Evolutionary conservation across 1,140 invertebrate genomes (phyloP).

Genomic region (Tribolium castaneum): DNA sequence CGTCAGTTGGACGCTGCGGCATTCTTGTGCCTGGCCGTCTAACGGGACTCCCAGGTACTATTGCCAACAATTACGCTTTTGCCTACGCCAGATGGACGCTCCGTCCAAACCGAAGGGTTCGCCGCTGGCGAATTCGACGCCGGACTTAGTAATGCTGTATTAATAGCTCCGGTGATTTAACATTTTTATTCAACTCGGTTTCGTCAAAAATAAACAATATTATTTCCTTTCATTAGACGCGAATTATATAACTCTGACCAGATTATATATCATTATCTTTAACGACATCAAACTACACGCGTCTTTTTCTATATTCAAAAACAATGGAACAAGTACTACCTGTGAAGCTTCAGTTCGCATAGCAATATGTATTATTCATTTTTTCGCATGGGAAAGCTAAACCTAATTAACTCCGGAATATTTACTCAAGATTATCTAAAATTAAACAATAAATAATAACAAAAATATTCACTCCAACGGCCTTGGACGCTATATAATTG

Average conservation of each 20-base stretch:
- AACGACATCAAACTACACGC: conserved; percentile 14
- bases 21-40: neutral
- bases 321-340: neutral
- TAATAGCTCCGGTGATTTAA: conserved; percentile 33
- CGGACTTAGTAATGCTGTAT: conserved; percentile 8
- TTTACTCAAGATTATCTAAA: conserved; percentile 26
- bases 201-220: conserved; percentile 25
- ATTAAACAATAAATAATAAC: conserved; percentile 20
- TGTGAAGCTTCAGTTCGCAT: conserved; percentile 3
- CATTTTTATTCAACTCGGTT: conserved; percentile 24
- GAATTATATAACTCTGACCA: conserved; percentile 27
- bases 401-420: neutral
- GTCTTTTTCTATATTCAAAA: conserved; percentile 7
- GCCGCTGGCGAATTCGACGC: neutral
- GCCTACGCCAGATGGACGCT: neutral
- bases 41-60: conserved; percentile 16
- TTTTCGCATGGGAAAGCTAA: neutral
- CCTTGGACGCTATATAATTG: conserved; percentile 21
- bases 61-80: conserved; percentile 20
- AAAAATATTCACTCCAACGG: conserved; percentile 1
- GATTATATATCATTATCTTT: conserved; percentile 42
- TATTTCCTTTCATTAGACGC: conserved; percentile 38
- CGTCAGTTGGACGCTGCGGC: conserved; percentile 22
- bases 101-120: neutral
- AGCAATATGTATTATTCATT: conserved; percentile 12